Evolutionary conservation across 2,888 invertebrate species (phyloP).

Genomic region (Athrips mouffetella): DNA sequence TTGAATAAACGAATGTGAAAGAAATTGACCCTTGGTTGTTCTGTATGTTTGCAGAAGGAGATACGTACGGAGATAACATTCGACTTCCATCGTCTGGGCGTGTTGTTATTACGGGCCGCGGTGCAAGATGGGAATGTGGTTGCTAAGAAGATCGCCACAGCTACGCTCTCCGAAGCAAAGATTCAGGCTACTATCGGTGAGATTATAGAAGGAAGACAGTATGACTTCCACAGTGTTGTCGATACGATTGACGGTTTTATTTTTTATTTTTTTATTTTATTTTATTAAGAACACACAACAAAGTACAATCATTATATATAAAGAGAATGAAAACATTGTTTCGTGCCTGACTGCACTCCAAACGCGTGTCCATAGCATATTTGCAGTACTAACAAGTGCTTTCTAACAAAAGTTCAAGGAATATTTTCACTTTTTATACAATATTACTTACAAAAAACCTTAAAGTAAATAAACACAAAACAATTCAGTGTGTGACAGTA

Average conservation of each 20-base stretch:
- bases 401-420: too few species aligned
- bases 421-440: too few species aligned
- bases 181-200: constrained; percentile 90
- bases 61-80: constrained; percentile 90
- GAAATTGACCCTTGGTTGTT: background rate
- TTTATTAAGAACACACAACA: too few species aligned
- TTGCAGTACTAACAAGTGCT: too few species aligned
- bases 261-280: too few species aligned
- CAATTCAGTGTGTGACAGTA: too few species aligned
- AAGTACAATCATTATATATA: too few species aligned
- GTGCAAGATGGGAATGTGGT: constrained; percentile 83
- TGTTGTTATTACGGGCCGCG: constrained; percentile 89
- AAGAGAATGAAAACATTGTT: too few species aligned
- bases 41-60: constrained; percentile 33
- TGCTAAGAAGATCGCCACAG: constrained; percentile 94
- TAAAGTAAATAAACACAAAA: too few species aligned
- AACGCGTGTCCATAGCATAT: too few species aligned
- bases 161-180: constrained; percentile 93
- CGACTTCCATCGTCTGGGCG: constrained; percentile 94
- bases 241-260: background rate
- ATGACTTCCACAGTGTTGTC: background rate
- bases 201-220: constrained; percentile 16
- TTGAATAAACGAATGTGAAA: background rate
- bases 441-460: too few species aligned
- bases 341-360: too few species aligned